A percentile compares a stretch with the other conserved stretches of the same genome.
Evolutionary conservation across 2,113 vertebrate species (phyloP).

Genomic region (Paraplagusia blochii): DNA sequence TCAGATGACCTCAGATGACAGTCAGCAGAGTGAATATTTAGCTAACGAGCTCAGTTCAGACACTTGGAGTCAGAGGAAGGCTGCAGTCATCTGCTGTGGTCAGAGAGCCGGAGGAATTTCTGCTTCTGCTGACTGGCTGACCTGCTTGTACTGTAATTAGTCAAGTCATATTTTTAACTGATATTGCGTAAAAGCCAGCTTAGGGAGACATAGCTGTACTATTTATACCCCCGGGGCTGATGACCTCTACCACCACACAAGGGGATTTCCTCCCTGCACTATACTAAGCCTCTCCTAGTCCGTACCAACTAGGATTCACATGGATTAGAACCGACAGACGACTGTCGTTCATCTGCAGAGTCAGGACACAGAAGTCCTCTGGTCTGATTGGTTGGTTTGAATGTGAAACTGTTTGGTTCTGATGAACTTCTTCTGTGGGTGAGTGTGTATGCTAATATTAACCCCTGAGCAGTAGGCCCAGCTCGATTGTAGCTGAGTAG

Average conservation of each 20-base stretch:
- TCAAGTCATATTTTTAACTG: conserved; percentile 78
- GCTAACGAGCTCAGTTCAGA: no score
- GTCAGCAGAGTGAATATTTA: no score
- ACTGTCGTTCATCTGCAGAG: conserved; percentile 43
- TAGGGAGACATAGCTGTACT: conserved; percentile 72
- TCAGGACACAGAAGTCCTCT: background rate
- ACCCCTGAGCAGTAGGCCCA: conserved; percentile 62
- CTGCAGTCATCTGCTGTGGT: conserved; percentile 20
- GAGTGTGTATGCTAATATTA: conserved; percentile 53
- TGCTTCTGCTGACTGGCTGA: conserved; percentile 61
- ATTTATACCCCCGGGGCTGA: conserved; percentile 76
- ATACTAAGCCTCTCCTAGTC: conserved; percentile 73
- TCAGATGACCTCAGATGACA: no score
- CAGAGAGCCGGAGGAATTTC: conserved; percentile 38
- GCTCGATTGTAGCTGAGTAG: conserved; percentile 50
- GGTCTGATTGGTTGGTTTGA: no score
- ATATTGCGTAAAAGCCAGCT: conserved; percentile 77
- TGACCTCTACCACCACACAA: conserved; percentile 64
- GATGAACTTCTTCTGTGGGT: conserved; percentile 4
- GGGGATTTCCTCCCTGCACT: conserved; percentile 74
- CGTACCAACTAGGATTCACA: conserved; percentile 68
- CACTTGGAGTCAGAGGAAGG: background rate
- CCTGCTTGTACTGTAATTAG: conserved; percentile 67
- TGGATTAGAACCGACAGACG: conserved; percentile 58
- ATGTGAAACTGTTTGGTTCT: no score